Conservation (phyloP, 2,888 invertebrate genomes). For the Eremobia ochroleuca region DNA sequence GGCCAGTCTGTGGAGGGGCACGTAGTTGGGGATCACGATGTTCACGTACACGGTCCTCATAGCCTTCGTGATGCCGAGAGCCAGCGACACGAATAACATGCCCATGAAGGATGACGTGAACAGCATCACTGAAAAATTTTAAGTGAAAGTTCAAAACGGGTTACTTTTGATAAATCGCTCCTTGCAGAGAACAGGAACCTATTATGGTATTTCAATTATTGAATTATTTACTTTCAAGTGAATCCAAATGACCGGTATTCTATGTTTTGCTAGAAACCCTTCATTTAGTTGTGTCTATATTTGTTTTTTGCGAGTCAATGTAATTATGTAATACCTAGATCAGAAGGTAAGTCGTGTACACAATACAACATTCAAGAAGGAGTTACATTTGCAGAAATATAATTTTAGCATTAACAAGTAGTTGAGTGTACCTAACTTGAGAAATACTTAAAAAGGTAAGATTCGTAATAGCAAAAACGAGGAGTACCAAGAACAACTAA, state of each 20-base stretch:
- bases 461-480: neutral
- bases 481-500: neutral
- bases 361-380: neutral
- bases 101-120: constrained; percentile 84
- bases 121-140: constrained; percentile 83
- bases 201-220: neutral
- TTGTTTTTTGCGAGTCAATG: neutral
- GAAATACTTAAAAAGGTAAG: neutral
- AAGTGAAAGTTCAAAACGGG: neutral
- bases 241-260: neutral
- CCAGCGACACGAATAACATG: constrained; percentile 89
- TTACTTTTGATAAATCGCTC: neutral
- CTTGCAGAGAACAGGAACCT: neutral
- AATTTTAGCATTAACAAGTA: neutral
- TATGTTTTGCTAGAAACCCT: neutral
- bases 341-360: neutral
- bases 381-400: neutral
- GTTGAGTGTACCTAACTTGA: neutral
- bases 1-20: constrained; percentile 92
- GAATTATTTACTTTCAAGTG: neutral
- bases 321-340: neutral
- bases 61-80: constrained; percentile 93
- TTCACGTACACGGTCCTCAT: constrained; percentile 93
- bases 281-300: neutral
- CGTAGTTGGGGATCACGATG: constrained; percentile 93